A percentile compares a stretch with the other conserved stretches of the same genome.
phyloP scores from a whole-genome alignment of 2,888 invertebrate species.

The Cyaniris semiargus region DNA sequence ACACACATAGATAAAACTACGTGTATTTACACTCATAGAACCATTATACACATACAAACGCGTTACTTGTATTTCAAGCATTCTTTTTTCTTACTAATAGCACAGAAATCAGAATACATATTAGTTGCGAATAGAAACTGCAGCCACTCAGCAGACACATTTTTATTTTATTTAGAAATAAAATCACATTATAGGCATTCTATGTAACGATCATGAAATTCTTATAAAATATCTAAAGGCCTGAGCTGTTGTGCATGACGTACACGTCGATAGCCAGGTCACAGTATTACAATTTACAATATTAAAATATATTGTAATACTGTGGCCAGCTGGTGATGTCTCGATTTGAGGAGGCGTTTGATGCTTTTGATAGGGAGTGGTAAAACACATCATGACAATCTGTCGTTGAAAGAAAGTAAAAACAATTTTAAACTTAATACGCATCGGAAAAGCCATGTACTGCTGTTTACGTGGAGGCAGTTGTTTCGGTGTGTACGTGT shows the following conservation, averaged over 20 bases:
- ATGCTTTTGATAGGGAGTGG: background rate
- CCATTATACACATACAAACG: background rate
- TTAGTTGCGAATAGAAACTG: background rate
- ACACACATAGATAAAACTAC: background rate
- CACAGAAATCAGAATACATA: no score
- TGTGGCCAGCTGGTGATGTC: no score
- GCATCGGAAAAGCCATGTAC: background rate
- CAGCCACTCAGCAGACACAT: background rate
- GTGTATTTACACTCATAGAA: background rate
- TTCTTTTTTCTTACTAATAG: background rate
- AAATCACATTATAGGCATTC: background rate
- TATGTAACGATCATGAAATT: background rate
- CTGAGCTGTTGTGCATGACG: background rate
- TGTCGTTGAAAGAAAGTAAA: background rate
- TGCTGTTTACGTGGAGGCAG: background rate
- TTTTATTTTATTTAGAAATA: background rate
- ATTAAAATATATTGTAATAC: no score
- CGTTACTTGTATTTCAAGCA: background rate
- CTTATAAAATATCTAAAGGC: background rate
- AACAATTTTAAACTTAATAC: background rate
- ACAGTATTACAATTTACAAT: no score
- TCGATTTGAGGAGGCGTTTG: background rate
- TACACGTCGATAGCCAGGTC: no score
- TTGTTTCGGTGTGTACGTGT: background rate
- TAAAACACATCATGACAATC: background rate